Percentiles rank a stretch among this genome's conserved stretches.
These are phyloP conservation scores for Macrobrachium nipponense DNA, from an alignment of 1,140 invertebrate genomes.

Conservation along the genomic window DNA sequence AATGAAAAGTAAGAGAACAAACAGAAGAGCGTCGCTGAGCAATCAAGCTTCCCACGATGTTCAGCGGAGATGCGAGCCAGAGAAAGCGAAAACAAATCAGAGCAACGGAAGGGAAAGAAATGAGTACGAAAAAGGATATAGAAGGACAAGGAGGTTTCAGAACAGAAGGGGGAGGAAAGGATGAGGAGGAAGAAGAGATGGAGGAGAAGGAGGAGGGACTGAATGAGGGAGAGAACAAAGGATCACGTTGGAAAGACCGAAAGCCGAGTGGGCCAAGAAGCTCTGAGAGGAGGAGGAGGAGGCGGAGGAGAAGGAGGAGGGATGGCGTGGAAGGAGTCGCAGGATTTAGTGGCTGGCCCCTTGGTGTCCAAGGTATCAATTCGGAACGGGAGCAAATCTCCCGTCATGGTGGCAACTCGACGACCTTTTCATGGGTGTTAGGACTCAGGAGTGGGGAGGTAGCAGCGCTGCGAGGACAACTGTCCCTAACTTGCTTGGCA, in stretches of 20 bases:
- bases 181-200: slow-evolving; percentile 9
- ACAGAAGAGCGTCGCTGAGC: background rate
- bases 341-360: slow-evolving; percentile 16
- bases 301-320: background rate
- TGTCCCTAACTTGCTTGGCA: no score
- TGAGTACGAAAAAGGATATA: background rate
- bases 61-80: background rate
- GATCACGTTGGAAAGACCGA: background rate
- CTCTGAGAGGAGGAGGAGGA: background rate
- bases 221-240: slow-evolving; percentile 21
- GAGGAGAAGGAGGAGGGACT: background rate
- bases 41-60: background rate
- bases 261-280: no score
- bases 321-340: no score
- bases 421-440: background rate
- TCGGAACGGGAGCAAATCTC: slow-evolving; percentile 32
- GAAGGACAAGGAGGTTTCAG: slow-evolving; percentile 3
- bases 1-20: no score
- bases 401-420: slow-evolving; percentile 26
- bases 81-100: background rate
- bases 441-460: slow-evolving; percentile 24
- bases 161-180: slow-evolving; percentile 7
- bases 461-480: background rate
- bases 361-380: background rate
- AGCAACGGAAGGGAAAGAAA: background rate